Evolutionary conservation across 2,888 invertebrate species (phyloP).

Genomic region (Acleris holmiana): DNA sequence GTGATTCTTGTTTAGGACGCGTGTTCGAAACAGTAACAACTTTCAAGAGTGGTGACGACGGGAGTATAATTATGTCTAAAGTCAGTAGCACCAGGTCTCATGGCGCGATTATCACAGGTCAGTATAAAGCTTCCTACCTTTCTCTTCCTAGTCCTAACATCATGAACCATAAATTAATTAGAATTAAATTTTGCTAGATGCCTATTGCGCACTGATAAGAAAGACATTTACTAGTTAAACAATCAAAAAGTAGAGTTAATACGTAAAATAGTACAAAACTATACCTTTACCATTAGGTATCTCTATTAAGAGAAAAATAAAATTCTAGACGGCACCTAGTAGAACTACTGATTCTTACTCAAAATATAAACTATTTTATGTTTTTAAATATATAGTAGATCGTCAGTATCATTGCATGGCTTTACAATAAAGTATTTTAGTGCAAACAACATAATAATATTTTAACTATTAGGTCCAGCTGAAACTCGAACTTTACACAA

Average conservation of each 20-base stretch:
- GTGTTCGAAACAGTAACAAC: constrained; percentile 83
- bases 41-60: constrained; percentile 78
- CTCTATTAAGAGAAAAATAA: too few relatives aligned
- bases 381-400: constrained; percentile 45
- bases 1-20: constrained; percentile 83
- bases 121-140: constrained; percentile 74
- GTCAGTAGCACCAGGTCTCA: constrained; percentile 86
- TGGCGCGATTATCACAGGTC: constrained; percentile 87
- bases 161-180: constrained; percentile 34
- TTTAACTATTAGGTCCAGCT: constrained; percentile 86
- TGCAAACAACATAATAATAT: constrained; percentile 71
- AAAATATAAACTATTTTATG: background rate
- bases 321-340: constrained; percentile 5
- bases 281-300: too few relatives aligned
- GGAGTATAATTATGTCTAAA: constrained; percentile 80
- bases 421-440: constrained; percentile 49
- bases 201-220: background rate
- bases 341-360: background rate
- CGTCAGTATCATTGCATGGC: constrained; percentile 54
- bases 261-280: too few relatives aligned
- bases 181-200: constrained; percentile 27
- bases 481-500: constrained; percentile 87
- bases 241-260: too few relatives aligned
- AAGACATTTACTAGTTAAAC: too few relatives aligned
- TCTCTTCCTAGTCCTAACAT: constrained; percentile 53